Evolutionary conservation across 2,888 invertebrate species (phyloP).

Genomic region (Sinelater perroti): DNA sequence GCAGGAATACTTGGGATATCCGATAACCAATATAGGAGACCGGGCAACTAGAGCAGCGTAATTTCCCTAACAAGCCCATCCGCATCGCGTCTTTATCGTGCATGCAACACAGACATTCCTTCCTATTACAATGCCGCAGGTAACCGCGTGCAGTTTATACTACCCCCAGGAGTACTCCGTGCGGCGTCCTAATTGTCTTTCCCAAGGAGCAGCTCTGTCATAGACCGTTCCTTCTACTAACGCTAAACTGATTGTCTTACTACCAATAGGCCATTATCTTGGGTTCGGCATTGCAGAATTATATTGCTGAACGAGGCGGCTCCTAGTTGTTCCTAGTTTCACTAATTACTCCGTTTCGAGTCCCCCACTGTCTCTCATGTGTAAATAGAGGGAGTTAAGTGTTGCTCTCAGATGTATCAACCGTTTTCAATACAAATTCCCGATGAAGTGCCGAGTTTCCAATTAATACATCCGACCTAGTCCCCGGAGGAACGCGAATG

Average conservation of each 20-base stretch:
- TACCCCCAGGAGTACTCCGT: conserved; percentile 24
- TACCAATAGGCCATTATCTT: conserved; percentile 29
- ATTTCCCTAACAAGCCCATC: conserved; percentile 15
- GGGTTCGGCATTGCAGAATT: conserved; percentile 21
- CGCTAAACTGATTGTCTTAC: conserved; percentile 27
- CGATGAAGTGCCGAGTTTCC: conserved; percentile 6
- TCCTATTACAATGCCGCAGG: conserved; percentile 31
- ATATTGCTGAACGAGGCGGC: conserved; percentile 16
- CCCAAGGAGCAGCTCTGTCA: conserved; percentile 18
- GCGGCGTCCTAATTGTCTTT: conserved; percentile 30
- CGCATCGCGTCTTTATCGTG: conserved; percentile 20
- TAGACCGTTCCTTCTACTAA: conserved; percentile 17
- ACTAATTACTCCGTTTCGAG: conserved; percentile 21
- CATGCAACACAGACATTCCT: conserved; percentile 28
- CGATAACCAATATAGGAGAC: no score
- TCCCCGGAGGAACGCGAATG: not conserved
- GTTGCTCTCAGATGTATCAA: not conserved
- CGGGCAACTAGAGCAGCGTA: not conserved
- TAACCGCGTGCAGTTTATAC: conserved; percentile 32
- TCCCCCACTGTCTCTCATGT: not conserved
- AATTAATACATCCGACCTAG: not conserved
- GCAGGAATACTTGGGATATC: no score
- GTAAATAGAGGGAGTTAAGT: conserved; percentile 13
- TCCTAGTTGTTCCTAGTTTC: conserved; percentile 21
- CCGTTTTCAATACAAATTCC: conserved; percentile 14